These are phyloP conservation scores for Verasper variegatus DNA, from an alignment of 2,113 vertebrate genomes.

Conservation along the genomic window DNA sequence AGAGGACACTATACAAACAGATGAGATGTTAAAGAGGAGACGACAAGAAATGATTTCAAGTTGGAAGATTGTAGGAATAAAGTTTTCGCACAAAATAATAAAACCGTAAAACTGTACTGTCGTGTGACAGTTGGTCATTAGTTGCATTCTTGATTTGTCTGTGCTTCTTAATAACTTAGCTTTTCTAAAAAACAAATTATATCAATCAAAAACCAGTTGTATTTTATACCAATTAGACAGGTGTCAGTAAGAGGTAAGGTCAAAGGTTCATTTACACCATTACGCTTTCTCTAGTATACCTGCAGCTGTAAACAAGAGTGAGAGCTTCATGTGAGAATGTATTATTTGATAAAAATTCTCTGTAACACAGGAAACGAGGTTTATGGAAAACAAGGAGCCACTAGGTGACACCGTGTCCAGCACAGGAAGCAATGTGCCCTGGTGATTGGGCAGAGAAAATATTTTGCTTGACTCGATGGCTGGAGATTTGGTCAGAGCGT, in stretches of 20 bases:
- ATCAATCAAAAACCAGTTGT: too few species aligned
- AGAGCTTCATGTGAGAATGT: conserved; percentile 12
- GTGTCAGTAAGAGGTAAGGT: too few species aligned
- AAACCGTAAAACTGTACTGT: neutral
- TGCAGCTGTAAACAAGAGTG: conserved; percentile 10
- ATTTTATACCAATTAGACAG: too few species aligned
- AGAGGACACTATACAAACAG: conserved; percentile 35
- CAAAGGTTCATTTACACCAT: neutral
- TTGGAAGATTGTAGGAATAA: too few species aligned
- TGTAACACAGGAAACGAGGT: conserved; percentile 72
- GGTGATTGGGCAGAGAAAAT: conserved; percentile 80
- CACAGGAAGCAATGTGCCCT: conserved; percentile 78
- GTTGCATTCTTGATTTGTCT: too few species aligned
- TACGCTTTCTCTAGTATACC: neutral
- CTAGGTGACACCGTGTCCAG: conserved; percentile 64
- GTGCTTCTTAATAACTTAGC: too few species aligned
- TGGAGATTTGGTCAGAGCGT: conserved; percentile 59
- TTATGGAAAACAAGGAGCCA: conserved; percentile 72
- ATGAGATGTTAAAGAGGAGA: conserved; percentile 13
- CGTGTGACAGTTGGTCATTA: too few species aligned
- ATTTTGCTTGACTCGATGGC: conserved; percentile 74
- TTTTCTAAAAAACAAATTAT: too few species aligned
- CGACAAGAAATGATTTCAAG: neutral
- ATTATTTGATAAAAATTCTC: conserved; percentile 42
- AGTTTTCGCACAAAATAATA: neutral